A percentile compares a stretch with the other conserved stretches of the same genome.
These are phyloP conservation scores for Lycaon pictus DNA, from an alignment of 2,113 vertebrate species.

Conservation along the genomic window DNA sequence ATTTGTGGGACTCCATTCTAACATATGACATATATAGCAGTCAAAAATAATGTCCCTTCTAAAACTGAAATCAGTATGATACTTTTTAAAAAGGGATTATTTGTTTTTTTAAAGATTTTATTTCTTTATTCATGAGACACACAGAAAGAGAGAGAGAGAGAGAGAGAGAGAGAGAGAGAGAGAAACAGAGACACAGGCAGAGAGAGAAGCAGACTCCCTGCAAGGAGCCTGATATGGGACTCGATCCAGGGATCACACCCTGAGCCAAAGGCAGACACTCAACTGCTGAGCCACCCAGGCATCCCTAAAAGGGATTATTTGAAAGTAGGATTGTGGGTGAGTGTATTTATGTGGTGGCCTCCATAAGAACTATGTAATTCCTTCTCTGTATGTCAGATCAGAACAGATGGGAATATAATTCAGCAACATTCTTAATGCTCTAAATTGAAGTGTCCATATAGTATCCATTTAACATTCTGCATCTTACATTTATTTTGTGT, in stretches of 20 bases:
- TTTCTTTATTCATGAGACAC: no score
- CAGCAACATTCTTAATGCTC: neutral
- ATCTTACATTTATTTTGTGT: neutral
- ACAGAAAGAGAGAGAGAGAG: no score
- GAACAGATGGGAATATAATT: neutral
- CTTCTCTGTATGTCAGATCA: neutral
- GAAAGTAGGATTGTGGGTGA: constrained; percentile 25
- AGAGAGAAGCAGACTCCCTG: no score
- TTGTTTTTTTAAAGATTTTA: neutral
- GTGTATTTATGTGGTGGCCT: neutral
- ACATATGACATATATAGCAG: neutral
- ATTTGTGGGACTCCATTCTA: constrained; percentile 17
- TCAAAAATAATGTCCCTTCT: constrained; percentile 45
- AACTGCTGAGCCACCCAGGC: no score
- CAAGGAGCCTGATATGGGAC: no score
- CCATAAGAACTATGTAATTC: neutral
- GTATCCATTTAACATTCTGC: neutral
- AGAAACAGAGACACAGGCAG: no score
- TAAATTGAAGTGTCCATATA: neutral
- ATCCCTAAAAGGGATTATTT: neutral
- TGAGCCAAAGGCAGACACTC: no score
- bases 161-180: no score
- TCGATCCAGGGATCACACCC: no score
- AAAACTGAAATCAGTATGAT: constrained; percentile 37
- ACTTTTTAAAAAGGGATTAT: constrained; percentile 13